Evolutionary conservation across 2,888 invertebrate genomes (phyloP), one percentile per base, ranked within the genome.

Genomic region (Noctua pronuba): DNA sequence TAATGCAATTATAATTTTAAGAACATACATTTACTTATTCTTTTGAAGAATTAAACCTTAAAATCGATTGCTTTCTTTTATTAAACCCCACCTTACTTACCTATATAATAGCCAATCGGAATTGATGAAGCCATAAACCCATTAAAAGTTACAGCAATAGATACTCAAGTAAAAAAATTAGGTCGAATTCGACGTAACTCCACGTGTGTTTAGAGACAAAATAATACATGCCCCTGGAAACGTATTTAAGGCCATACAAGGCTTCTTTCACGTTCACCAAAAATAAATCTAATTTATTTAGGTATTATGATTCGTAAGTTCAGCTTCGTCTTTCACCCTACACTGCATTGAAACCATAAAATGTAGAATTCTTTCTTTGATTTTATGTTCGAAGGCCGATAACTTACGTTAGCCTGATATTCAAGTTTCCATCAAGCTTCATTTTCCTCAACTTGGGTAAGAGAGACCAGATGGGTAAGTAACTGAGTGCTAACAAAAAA

Each of bases 281-380:
- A 83, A 79, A 83, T 80, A 88, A 88, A 89, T 89, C 86, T 84
- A 67, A 88, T 88, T 86, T 73, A 67, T 62, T 62, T 55, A 28
- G 7, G 58, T 41, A 41, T 2, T 41, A 41, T 41, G 41, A 41
- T 69, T 49, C 28, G 8, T 76, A 18, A 41, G 31, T 66, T 52
- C 21, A 44, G 21, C 72, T 52, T 60, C 10, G 62, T 11, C 1
- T 28, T 75, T 68, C 11, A 64, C 55, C 46, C 46, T 60, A 16
- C 44, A 55, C 13, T 80, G 66, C 62, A 55, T 46, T 67, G 52
- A 74, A 81, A 62, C 31, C 46, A 28, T 80, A 81, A 31, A 74
- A 82, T 52, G 24, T 7, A 18, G n/a, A 4, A 6, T 18, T 31
- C 5, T 58, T n/a, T 31, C 60, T 10, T 31, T 60, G 21, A 21